Conservation (phyloP, 2,888 invertebrate genomes). For the Heteropelma amictum region DNA sequence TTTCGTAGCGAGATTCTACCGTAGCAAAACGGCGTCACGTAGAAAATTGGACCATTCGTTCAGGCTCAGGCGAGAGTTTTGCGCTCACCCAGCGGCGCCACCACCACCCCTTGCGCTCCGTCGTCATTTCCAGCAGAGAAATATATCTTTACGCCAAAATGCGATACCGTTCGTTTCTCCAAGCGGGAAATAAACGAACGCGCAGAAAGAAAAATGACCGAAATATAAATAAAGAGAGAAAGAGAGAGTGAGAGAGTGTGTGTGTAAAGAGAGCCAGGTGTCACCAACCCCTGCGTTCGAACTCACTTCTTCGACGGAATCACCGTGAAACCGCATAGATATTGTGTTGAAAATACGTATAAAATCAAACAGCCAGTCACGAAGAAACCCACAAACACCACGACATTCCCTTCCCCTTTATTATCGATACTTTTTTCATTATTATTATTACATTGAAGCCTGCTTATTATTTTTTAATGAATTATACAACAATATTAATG, state of each 20-base stretch:
- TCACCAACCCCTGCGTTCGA: conserved; percentile 1
- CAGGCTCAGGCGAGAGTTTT: conserved; percentile 34
- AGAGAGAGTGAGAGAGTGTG: neutral
- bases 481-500: neutral
- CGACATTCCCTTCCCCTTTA: neutral
- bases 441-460: neutral
- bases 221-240: neutral
- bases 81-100: conserved; percentile 18
- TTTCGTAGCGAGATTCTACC: conserved; percentile 55
- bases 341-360: neutral
- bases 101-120: conserved; percentile 15
- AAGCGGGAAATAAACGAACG: conserved; percentile 1
- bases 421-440: neutral
- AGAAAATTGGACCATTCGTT: conserved; percentile 63
- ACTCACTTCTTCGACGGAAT: neutral
- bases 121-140: conserved; percentile 27
- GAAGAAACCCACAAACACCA: neutral
- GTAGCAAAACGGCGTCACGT: conserved; percentile 60
- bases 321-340: neutral
- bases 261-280: conserved; percentile 8
- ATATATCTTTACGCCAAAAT: conserved; percentile 24
- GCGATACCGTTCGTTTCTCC: conserved; percentile 8
- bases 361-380: neutral
- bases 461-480: neutral
- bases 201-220: neutral